Evolutionary conservation across 2,113 vertebrate genomes (phyloP).

Genomic region (Bubo blakistoni): DNA sequence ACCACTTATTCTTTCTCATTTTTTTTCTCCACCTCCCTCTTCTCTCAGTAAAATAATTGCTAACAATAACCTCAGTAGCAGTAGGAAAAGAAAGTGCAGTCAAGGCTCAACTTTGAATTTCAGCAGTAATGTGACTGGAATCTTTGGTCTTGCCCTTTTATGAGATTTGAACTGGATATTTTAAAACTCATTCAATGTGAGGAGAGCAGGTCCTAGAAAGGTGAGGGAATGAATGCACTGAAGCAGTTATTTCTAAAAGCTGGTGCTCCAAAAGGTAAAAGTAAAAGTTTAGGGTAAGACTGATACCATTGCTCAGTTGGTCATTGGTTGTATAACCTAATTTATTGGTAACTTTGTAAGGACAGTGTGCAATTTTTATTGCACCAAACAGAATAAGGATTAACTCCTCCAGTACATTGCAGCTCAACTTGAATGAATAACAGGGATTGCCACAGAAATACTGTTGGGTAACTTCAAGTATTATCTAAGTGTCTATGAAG

Average conservation of each 20-base stretch:
- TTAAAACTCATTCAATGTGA: neutral
- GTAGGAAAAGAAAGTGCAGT: neutral
- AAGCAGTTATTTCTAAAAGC: neutral
- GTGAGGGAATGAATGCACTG: neutral
- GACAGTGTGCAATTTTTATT: neutral
- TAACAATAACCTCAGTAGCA: slow-evolving; percentile 27
- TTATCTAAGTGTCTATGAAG: neutral
- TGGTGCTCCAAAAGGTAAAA: neutral
- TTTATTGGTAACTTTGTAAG: neutral
- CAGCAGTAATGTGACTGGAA: neutral
- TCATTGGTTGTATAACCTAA: neutral
- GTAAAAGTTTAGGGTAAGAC: neutral
- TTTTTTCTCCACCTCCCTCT: neutral
- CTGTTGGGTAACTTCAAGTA: neutral
- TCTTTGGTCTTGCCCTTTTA: neutral
- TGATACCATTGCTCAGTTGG: neutral
- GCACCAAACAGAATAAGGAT: neutral
- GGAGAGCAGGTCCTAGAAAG: neutral
- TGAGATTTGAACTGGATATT: neutral
- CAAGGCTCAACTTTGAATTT: neutral
- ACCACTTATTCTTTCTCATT: neutral
- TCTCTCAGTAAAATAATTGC: slow-evolving; percentile 22
- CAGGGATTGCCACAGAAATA: neutral
- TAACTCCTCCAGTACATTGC: neutral
- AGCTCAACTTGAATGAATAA: neutral